phyloP scores from a whole-genome alignment of 1,140 invertebrate genomes.

The Cydia strobilella region DNA sequence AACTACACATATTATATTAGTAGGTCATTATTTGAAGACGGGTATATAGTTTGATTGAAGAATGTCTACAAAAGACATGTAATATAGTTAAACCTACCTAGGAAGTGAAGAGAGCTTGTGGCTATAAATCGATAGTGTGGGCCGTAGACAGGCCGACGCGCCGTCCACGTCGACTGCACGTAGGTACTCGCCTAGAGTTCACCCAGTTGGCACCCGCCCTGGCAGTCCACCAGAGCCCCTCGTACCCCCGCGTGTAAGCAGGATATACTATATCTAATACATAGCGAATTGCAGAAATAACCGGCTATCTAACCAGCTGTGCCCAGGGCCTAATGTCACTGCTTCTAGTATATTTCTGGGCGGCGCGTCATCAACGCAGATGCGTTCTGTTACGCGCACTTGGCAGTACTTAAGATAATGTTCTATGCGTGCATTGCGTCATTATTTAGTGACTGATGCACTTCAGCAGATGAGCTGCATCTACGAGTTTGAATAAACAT shows the following conservation, averaged over 20 bases:
- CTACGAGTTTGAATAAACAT: conserved; percentile 6
- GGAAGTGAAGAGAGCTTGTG: not conserved
- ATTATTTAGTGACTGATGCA: conserved; percentile 20
- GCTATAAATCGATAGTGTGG: conserved; percentile 41
- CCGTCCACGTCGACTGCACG: conserved; percentile 30
- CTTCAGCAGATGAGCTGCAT: conserved; percentile 15
- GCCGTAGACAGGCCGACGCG: conserved; percentile 38
- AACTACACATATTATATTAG: too few species aligned
- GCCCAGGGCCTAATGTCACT: conserved; percentile 39
- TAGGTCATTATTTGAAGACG: too few species aligned
- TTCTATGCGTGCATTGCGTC: conserved; percentile 41
- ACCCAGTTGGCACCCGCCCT: conserved; percentile 64
- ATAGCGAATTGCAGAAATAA: conserved; percentile 20
- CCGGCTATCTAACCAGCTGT: conserved; percentile 28
- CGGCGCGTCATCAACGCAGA: conserved; percentile 40
- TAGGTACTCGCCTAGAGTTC: conserved; percentile 38
- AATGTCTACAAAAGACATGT: not conserved
- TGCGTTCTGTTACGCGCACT: conserved; percentile 46
- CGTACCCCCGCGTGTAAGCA: not conserved
- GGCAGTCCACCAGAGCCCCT: conserved; percentile 58
- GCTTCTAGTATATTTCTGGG: conserved; percentile 53
- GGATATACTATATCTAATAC: not conserved
- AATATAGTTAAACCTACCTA: not conserved
- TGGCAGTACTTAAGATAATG: conserved; percentile 43
- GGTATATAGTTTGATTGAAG: not conserved